Conservation (phyloP, 2,888 invertebrate genomes). For the Drosophila niveifrons region DNA sequence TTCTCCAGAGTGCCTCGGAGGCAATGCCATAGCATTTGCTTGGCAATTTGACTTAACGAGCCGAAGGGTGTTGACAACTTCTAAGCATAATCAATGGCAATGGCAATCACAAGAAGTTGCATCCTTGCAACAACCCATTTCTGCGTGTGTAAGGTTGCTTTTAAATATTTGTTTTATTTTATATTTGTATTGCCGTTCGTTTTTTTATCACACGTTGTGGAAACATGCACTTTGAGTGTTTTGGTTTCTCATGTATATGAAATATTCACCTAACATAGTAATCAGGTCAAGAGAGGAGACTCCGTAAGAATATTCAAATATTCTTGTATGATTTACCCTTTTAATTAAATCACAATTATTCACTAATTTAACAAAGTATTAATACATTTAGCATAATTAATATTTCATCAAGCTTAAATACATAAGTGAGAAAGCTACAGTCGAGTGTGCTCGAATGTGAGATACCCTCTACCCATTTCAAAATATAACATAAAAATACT, state of each 20-base stretch:
- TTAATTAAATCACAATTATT: no score
- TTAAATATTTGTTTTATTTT: slow-evolving; percentile 48
- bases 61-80: slow-evolving; percentile 50
- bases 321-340: no score
- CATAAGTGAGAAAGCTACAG: no score
- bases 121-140: slow-evolving; percentile 18
- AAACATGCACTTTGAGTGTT: slow-evolving; percentile 18
- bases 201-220: slow-evolving; percentile 18
- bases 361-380: no score
- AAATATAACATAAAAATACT: no score
- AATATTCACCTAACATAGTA: no score
- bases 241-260: slow-evolving; percentile 9
- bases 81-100: slow-evolving; percentile 63
- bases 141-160: slow-evolving; percentile 19
- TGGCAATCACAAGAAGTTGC: slow-evolving; percentile 33
- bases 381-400: no score
- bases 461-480: no score
- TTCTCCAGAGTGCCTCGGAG: slow-evolving; percentile 44
- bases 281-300: no score
- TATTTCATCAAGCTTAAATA: no score
- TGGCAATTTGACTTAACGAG: slow-evolving; percentile 75
- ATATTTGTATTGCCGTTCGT: slow-evolving; percentile 49
- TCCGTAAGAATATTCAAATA: no score
- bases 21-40: slow-evolving; percentile 61
- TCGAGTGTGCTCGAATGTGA: no score